Percentiles rank a stretch among this genome's conserved stretches.
Conservation (phyloP, 2,113 vertebrate genomes). For the Pseudopodoces humilis region DNA sequence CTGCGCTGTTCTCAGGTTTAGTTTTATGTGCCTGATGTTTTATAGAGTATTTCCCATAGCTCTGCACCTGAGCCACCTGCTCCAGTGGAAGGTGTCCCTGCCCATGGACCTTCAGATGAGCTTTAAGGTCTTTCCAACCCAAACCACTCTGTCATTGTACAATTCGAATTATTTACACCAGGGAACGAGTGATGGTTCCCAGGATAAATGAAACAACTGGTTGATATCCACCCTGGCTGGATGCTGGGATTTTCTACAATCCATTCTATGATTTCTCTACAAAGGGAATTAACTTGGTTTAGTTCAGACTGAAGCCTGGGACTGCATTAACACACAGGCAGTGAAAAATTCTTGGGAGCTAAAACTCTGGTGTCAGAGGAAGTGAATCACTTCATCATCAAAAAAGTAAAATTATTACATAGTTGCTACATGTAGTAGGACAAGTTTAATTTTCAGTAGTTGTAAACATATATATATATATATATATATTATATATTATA, state of each 20-base stretch:
- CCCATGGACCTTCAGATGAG: not conserved
- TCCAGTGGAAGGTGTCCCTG: not conserved
- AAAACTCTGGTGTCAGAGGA: not conserved
- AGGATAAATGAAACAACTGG: not conserved
- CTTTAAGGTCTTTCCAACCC: not conserved
- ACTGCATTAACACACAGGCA: not conserved
- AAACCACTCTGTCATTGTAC: not conserved
- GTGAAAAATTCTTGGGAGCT: not conserved
- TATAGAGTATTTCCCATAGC: not conserved
- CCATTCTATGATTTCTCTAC: not conserved
- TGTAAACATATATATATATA: not conserved
- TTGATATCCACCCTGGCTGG: not conserved
- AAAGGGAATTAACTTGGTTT: not conserved
- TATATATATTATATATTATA: too few species aligned
- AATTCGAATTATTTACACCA: not conserved
- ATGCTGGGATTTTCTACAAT: not conserved
- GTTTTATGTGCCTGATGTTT: not conserved
- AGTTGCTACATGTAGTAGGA: not conserved
- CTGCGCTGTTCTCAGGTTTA: not conserved
- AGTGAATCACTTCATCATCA: not conserved
- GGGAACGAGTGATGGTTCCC: not conserved
- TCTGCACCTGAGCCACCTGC: not conserved
- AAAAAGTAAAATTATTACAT: not conserved
- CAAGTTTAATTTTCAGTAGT: not conserved
- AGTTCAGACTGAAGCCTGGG: not conserved